A percentile compares a stretch with the other conserved stretches of the same genome.
phyloP scores from a whole-genome alignment of 2,888 invertebrate genomes.

The Xestobium rufovillosum region DNA sequence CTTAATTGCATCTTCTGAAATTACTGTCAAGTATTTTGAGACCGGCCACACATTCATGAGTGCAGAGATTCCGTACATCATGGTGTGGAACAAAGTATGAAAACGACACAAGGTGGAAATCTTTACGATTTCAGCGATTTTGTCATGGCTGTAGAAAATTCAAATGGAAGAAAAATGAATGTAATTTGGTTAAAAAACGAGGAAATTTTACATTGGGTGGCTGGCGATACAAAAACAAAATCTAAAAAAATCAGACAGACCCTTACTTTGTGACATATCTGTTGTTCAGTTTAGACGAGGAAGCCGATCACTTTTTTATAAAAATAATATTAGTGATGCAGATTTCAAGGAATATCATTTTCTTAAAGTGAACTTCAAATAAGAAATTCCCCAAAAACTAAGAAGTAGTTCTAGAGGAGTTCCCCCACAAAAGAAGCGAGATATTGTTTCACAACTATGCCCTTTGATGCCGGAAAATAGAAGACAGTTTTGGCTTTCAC shows the following conservation, averaged over 20 bases:
- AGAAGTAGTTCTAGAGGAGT: constrained; percentile 4
- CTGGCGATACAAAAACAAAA: constrained; percentile 7
- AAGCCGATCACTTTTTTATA: not conserved
- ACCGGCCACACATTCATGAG: too few species aligned
- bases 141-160: constrained; percentile 11
- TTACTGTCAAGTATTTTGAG: too few species aligned
- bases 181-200: constrained; percentile 15
- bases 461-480: constrained; percentile 4
- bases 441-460: constrained; percentile 4
- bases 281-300: constrained; percentile 6
- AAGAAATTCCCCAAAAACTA: constrained; percentile 4
- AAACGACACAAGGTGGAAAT: constrained; percentile 11
- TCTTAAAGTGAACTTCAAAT: not conserved
- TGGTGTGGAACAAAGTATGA: constrained; percentile 15
- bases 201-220: constrained; percentile 6
- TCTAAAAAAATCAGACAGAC: constrained; percentile 7
- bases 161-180: constrained; percentile 14
- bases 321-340: constrained; percentile 3
- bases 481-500: not conserved
- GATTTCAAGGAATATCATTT: constrained; percentile 6
- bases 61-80: constrained; percentile 19
- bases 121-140: constrained; percentile 11
- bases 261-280: constrained; percentile 5
- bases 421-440: not conserved
- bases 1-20: too few species aligned